Evolutionary conservation across 2,888 invertebrate genomes (phyloP).

Genomic region (Tillus elongatus): DNA sequence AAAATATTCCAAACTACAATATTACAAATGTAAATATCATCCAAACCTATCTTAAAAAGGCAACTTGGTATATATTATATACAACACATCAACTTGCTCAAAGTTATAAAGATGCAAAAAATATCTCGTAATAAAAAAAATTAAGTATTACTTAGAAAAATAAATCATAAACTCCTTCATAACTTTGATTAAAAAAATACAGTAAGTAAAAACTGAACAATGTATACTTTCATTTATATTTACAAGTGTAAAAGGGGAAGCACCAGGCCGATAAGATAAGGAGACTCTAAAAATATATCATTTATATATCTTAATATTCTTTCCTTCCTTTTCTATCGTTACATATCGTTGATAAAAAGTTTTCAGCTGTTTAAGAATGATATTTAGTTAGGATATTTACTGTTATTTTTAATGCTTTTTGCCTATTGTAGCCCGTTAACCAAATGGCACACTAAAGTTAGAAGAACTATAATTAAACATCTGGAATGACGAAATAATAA

Average conservation of each 20-base stretch:
- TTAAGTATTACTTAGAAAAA: not conserved
- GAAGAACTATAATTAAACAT: not conserved
- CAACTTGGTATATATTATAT: constrained; percentile 30
- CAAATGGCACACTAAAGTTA: not conserved
- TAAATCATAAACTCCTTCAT: not conserved
- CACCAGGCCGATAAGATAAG: not conserved
- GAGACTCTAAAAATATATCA: not conserved
- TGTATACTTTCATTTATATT: too few species aligned
- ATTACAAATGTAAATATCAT: constrained; percentile 32
- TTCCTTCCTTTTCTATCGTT: too few species aligned
- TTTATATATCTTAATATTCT: not conserved
- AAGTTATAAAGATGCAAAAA: too few species aligned
- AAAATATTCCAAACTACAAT: constrained; percentile 20
- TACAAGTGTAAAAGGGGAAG: not conserved
- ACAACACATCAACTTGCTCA: too few species aligned
- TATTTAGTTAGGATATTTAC: not conserved
- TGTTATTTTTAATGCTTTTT: not conserved
- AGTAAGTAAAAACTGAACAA: too few species aligned
- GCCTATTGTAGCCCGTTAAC: not conserved
- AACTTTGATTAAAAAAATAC: too few species aligned
- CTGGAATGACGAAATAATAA: not conserved
- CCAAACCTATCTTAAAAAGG: constrained; percentile 32
- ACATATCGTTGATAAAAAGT: too few species aligned
- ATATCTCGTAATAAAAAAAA: too few species aligned
- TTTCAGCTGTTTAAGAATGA: too few species aligned